phyloP scores from a whole-genome alignment of 1,140 invertebrate species.

The Teleogryllus occipitalis region DNA sequence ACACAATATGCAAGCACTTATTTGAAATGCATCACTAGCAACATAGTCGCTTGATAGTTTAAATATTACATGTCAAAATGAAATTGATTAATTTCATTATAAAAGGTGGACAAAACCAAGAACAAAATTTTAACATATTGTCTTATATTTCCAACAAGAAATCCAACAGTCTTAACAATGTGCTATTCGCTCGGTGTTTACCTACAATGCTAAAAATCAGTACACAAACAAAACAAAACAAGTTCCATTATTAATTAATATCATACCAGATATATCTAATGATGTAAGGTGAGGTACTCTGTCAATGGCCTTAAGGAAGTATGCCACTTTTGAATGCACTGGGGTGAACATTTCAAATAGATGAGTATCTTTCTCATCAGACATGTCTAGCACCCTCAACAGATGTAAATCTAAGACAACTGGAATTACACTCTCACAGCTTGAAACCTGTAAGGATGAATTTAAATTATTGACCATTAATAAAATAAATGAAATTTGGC shows the following conservation, averaged over 20 bases:
- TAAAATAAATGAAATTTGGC: not conserved
- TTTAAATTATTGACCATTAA: not conserved
- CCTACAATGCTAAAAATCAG: no score
- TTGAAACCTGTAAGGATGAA: constrained; percentile 19
- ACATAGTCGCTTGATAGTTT: no score
- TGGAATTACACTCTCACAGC: constrained; percentile 39
- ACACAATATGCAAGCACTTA: no score
- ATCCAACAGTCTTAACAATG: no score
- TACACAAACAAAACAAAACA: no score
- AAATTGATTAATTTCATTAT: no score
- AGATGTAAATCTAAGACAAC: constrained; percentile 50
- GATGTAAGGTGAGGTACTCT: constrained; percentile 52
- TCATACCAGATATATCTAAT: constrained; percentile 59
- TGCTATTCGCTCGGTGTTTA: no score
- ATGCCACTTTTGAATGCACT: constrained; percentile 38
- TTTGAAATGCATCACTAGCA: no score
- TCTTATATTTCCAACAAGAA: no score
- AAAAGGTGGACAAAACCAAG: no score
- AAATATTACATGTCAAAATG: no score
- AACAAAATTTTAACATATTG: no score
- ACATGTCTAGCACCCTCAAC: constrained; percentile 56
- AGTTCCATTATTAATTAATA: not conserved
- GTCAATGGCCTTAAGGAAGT: constrained; percentile 41
- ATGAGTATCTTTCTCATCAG: constrained; percentile 45
- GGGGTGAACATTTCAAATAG: constrained; percentile 39